phyloP scores from a whole-genome alignment of 2,113 vertebrate species.

The Eulemur rufifrons region DNA sequence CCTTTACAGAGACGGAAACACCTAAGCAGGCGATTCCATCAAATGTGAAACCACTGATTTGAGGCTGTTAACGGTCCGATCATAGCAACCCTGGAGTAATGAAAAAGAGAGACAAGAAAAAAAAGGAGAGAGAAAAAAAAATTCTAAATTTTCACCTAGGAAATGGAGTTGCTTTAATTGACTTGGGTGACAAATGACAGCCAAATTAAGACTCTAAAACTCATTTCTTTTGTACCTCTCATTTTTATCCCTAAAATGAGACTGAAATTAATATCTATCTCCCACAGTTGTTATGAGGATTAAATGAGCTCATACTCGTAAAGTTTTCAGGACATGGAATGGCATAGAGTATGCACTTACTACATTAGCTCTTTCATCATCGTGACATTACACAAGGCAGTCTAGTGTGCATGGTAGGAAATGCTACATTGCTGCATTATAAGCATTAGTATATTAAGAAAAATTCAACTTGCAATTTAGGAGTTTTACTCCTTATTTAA shows the following conservation, averaged over 20 bases:
- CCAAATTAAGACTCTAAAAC: not conserved
- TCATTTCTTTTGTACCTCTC: not conserved
- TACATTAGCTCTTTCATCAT: not conserved
- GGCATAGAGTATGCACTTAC: accelerated
- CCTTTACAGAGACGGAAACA: not conserved
- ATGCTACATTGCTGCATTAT: not conserved
- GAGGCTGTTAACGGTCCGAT: not conserved
- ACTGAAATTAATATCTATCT: not conserved
- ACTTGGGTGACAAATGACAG: not conserved
- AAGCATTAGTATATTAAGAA: not conserved
- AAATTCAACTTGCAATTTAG: not conserved
- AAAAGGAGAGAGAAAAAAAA: not conserved
- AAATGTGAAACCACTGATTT: not conserved
- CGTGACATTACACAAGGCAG: not conserved
- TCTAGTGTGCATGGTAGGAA: too few relatives aligned
- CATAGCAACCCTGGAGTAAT: not conserved
- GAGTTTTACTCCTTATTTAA: not conserved
- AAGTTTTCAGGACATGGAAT: not conserved
- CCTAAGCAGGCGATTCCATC: not conserved
- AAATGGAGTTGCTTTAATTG: not conserved
- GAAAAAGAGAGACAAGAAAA: not conserved
- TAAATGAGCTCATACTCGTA: not conserved
- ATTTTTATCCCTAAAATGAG: not conserved
- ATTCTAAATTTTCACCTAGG: not conserved
- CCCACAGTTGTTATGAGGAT: not conserved